Conservation (phyloP, 2,113 vertebrate genomes). For the Cygnus buccinator region DNA sequence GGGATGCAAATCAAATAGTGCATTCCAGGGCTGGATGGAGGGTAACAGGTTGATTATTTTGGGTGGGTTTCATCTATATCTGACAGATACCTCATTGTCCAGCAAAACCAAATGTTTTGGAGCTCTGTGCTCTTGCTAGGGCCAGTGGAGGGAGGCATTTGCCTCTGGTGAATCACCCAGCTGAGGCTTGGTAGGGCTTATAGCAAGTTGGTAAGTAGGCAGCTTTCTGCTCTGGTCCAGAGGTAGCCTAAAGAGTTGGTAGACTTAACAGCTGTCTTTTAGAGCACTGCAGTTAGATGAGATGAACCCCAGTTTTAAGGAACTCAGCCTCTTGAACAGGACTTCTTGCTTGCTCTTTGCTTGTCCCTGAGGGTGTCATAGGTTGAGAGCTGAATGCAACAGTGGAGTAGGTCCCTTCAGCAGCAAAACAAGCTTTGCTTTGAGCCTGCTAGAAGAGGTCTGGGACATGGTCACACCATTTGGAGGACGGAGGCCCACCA, state of each 20-base stretch:
- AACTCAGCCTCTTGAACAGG: not conserved
- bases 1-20: not conserved
- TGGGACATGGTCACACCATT: not conserved
- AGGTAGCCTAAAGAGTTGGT: not conserved
- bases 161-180: not conserved
- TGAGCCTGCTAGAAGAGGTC: not conserved
- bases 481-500: not conserved
- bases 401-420: not conserved
- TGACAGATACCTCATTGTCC: not conserved
- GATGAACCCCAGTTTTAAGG: not conserved
- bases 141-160: not conserved
- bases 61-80: not conserved
- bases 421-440: not conserved
- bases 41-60: not conserved
- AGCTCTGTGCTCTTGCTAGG: not conserved
- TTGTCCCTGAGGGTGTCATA: not conserved
- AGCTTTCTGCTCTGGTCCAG: not conserved
- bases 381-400: not conserved
- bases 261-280: not conserved
- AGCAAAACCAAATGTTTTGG: not conserved
- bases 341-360: not conserved
- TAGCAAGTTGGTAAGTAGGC: too few relatives aligned
- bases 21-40: not conserved
- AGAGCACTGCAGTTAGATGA: not conserved
- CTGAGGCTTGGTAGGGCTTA: not conserved